Percentiles rank a stretch among this genome's conserved stretches.
These are phyloP conservation scores for Callyntrura sp. DNA, from an alignment of 2,888 invertebrate species.

Conservation along the genomic window DNA sequence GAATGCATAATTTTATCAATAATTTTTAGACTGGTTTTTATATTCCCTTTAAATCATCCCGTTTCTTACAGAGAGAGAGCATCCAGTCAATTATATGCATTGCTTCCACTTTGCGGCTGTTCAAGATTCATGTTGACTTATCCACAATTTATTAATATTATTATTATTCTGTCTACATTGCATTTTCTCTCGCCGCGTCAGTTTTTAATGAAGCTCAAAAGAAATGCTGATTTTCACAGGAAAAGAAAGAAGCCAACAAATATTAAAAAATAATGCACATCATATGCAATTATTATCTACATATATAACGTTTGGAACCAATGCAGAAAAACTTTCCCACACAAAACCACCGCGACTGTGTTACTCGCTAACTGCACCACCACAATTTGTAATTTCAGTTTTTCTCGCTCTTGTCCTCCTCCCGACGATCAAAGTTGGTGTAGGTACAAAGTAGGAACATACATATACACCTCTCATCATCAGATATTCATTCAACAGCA, in stretches of 20 bases:
- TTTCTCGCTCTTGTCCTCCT: too few species aligned
- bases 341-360: neutral
- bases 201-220: neutral
- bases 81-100: too few species aligned
- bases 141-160: too few species aligned
- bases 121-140: too few species aligned
- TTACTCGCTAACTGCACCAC: neutral
- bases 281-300: too few species aligned
- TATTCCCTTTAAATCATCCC: too few species aligned
- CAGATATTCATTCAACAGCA: neutral
- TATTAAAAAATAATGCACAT: neutral
- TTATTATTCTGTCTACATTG: too few species aligned
- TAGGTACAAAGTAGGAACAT: too few species aligned
- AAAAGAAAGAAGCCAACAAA: neutral
- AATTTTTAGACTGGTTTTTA: conserved; percentile 41
- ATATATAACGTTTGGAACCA: conserved; percentile 40
- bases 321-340: conserved; percentile 41
- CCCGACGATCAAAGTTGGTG: too few species aligned
- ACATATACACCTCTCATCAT: neutral
- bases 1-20: conserved; percentile 14
- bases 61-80: too few species aligned
- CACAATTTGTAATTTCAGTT: neutral
- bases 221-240: neutral
- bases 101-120: too few species aligned
- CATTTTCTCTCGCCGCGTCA: conserved; percentile 1